Base-by-base conservation (phyloP, 1,140 invertebrate genomes). In the Zeugodacus cucurbitae region DNA sequence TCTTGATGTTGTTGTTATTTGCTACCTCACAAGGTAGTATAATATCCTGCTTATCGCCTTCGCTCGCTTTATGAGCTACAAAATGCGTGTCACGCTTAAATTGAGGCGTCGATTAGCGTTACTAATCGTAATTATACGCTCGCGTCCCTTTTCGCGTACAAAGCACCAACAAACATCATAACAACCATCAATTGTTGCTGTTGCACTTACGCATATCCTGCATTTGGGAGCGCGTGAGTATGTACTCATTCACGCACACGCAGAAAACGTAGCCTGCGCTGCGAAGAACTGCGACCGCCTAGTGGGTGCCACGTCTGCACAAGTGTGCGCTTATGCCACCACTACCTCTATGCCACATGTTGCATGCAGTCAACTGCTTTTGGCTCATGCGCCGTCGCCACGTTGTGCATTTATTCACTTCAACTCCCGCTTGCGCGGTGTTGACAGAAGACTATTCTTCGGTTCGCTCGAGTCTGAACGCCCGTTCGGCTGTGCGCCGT, bases 11-110 rank as follows among this genome's bases (percentile, higher is more conserved):
- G 64, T 34, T 70, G 64, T 70, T 34, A 70, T 32, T 17, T 70
- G 32, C 64, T 70, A 29, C 64, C 59, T 26, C 11, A 26, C 59
- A 62, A 26, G 59, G 59, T 70, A n/a, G n/a, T 54, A 54, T 14
- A 78, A 22, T 34, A 78, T 78, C 70, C 70, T 67, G 10, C 64
- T 29, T 67, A 67, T 67, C n/a, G 22, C 58, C 26, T 62, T 26
- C 58, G 17, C 48, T 20, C 58, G 7, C 22, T 2, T 62, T 62
- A 34, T 7, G 64, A 34, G 64, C 14, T 70, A 41, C 37, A 82
- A 82, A 82, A 82, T 82, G 22, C 37, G 34, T 82, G 74, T 82
- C 74, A 82, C 37, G 74, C 74, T 41, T n/a, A 82, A 82, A 82
- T 82, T 82, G 26, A 11, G 37, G 37, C 37, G 74, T 26, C 74